phyloP scores from a whole-genome alignment of 2,113 vertebrate species.

The Lutjanus erythropterus region DNA sequence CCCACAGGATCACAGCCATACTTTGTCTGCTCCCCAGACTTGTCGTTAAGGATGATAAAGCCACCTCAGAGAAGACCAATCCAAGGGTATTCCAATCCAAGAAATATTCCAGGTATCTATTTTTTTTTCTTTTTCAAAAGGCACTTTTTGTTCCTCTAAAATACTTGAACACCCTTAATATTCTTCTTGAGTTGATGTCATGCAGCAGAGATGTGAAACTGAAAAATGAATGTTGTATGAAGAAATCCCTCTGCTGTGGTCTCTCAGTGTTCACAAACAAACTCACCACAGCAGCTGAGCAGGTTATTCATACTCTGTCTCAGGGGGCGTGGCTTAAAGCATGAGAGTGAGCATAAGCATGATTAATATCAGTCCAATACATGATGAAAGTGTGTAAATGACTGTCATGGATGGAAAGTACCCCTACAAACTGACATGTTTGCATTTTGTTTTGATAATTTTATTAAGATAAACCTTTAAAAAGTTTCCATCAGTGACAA shows the following conservation, averaged over 20 bases:
- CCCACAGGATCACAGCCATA: slow-evolving; percentile 57
- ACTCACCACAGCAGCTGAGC: neutral
- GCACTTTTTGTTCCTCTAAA: neutral
- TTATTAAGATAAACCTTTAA: neutral
- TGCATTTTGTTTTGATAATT: neutral
- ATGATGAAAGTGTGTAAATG: neutral
- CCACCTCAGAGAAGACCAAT: neutral
- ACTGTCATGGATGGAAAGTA: neutral
- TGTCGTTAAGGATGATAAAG: neutral
- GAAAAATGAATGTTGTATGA: neutral
- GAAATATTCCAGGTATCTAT: slow-evolving; percentile 1
- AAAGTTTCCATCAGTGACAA: neutral
- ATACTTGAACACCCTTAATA: neutral
- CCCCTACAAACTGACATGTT: neutral
- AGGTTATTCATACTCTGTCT: neutral
- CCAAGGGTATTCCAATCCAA: slow-evolving; percentile 27
- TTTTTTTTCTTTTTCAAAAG: neutral
- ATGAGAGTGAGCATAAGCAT: neutral
- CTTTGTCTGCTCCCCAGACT: slow-evolving; percentile 8
- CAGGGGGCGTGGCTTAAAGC: neutral
- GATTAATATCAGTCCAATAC: neutral
- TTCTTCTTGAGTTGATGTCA: neutral
- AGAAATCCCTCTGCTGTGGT: neutral
- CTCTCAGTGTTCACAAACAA: neutral
- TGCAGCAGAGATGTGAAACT: neutral